phyloP scores from a whole-genome alignment of 2,113 vertebrate genomes.

The Acinonyx jubatus region DNA sequence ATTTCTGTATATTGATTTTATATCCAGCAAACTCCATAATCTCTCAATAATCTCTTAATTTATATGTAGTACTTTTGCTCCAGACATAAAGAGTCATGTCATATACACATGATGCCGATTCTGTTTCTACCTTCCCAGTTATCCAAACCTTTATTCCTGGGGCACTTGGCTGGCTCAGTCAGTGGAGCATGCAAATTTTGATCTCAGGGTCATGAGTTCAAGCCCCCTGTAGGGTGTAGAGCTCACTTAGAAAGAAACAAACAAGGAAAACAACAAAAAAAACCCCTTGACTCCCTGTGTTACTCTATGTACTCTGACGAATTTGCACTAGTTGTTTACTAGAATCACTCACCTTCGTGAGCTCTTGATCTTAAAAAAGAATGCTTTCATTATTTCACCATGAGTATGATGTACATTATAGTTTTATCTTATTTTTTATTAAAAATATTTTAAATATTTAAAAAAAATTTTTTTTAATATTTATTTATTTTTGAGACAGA shows the following conservation, averaged over 20 bases:
- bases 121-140: neutral
- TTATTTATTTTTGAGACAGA: too few species aligned
- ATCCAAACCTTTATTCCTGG: neutral
- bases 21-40: neutral
- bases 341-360: neutral
- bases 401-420: neutral
- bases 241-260: too few species aligned
- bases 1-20: neutral
- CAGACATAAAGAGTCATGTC: neutral
- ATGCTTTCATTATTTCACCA: neutral
- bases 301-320: neutral
- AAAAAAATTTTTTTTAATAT: too few species aligned
- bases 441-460: too few species aligned
- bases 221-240: too few species aligned
- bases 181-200: too few species aligned
- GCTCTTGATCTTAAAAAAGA: neutral
- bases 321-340: neutral
- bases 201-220: too few species aligned
- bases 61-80: neutral
- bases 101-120: neutral
- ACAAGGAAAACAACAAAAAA: too few species aligned
- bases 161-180: too few species aligned
- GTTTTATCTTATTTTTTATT: neutral
- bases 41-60: neutral
- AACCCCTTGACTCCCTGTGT: neutral